Percentiles rank a stretch among this genome's conserved stretches.
phyloP scores from a whole-genome alignment of 53 echinoderm and acorn worm genomes.

The Temnopleurus reevesii region DNA sequence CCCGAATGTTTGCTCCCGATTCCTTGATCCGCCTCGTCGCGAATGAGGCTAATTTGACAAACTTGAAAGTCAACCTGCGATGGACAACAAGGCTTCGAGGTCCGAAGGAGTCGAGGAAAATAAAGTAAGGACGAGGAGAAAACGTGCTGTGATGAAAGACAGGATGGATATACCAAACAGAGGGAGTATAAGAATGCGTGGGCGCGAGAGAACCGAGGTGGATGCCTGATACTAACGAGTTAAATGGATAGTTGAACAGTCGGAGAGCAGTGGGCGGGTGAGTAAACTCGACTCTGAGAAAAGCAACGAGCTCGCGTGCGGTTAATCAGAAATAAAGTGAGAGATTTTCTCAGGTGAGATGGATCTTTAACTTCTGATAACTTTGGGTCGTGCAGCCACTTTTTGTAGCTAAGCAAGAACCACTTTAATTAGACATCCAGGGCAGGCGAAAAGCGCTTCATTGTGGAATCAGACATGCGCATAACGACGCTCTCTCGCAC shows the following conservation, averaged over 20 bases:
- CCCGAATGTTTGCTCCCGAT: constrained; percentile 50
- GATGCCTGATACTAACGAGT: constrained; percentile 47
- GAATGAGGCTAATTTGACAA: neutral
- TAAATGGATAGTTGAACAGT: constrained; percentile 19
- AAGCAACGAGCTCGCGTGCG: neutral
- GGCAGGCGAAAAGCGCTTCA: constrained; percentile 53
- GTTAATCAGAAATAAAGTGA: constrained; percentile 28
- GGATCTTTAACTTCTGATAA: constrained; percentile 26
- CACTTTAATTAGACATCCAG: constrained; percentile 65
- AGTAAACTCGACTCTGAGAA: neutral
- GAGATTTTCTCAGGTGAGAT: constrained; percentile 38
- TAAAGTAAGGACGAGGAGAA: constrained; percentile 52
- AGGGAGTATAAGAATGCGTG: constrained; percentile 39
- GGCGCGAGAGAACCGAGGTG: constrained; percentile 37
- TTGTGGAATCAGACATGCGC: constrained; percentile 62
- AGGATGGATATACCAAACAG: constrained; percentile 32
- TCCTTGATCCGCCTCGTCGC: neutral
- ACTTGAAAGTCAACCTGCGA: constrained; percentile 35
- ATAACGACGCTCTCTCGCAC: constrained; percentile 47
- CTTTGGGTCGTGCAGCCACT: constrained; percentile 41
- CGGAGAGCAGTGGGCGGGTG: constrained; percentile 54
- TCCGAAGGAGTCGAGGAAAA: constrained; percentile 35
- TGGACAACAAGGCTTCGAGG: constrained; percentile 3
- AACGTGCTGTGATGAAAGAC: constrained; percentile 58
- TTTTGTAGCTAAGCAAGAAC: constrained; percentile 50